Percentiles rank a stretch among this genome's conserved stretches.
phyloP scores from a whole-genome alignment of 2,888 invertebrate species.

The Panzeria rudis region DNA sequence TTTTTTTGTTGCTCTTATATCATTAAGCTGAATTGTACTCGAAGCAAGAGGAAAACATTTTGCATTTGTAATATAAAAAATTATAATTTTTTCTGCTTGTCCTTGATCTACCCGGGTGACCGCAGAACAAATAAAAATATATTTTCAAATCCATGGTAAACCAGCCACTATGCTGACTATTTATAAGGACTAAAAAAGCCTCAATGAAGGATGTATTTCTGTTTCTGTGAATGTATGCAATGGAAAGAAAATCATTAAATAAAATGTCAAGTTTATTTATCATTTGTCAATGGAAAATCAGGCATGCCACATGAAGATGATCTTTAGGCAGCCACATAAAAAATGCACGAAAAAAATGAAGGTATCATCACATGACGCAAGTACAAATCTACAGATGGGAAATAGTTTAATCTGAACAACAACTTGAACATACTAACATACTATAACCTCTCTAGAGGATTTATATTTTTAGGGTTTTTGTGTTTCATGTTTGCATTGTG shows the following conservation, averaged over 20 bases:
- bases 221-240: constrained; percentile 20
- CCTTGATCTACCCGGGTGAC: constrained; percentile 67
- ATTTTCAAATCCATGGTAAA: constrained; percentile 16
- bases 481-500: constrained; percentile 34
- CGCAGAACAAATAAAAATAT: background rate
- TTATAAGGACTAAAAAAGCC: constrained; percentile 10
- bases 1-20: constrained; percentile 7
- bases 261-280: constrained; percentile 75
- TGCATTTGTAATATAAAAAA: constrained; percentile 38
- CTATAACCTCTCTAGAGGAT: constrained; percentile 57
- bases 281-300: constrained; percentile 73
- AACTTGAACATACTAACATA: background rate
- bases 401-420: constrained; percentile 60
- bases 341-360: constrained; percentile 27
- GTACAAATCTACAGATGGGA: constrained; percentile 23
- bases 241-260: constrained; percentile 63
- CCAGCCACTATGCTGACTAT: constrained; percentile 10
- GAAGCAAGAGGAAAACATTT: background rate
- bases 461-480: constrained; percentile 39
- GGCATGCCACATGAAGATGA: constrained; percentile 58
- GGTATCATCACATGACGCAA: constrained; percentile 57
- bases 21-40: background rate
- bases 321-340: constrained; percentile 26
- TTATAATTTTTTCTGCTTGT: constrained; percentile 57
- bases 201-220: constrained; percentile 55